Conservation (phyloP, 2,888 invertebrate species). For the Stenotaenia linearis region DNA sequence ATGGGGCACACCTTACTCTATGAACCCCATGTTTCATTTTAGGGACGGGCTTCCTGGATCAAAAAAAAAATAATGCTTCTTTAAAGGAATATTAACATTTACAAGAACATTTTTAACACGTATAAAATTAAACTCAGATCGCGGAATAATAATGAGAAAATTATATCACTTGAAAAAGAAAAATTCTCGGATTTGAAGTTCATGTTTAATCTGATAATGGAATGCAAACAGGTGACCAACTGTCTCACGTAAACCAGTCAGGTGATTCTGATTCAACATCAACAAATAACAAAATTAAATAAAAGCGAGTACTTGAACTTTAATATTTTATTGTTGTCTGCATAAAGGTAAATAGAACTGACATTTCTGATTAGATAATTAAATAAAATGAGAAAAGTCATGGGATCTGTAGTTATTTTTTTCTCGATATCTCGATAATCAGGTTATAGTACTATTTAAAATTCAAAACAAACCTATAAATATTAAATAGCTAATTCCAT, state of each 20-base stretch:
- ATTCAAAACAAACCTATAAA: no score
- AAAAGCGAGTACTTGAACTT: not conserved
- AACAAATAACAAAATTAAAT: not conserved
- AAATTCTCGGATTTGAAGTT: no score
- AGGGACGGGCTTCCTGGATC: not conserved
- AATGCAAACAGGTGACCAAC: not conserved
- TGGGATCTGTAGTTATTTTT: no score
- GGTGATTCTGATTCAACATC: not conserved
- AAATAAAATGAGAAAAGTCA: no score
- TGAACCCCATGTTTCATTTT: slow-evolving; percentile 13
- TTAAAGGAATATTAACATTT: not conserved
- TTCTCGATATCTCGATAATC: no score
- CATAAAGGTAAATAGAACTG: not conserved
- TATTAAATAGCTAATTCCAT: not conserved
- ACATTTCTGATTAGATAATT: not conserved
- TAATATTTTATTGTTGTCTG: not conserved
- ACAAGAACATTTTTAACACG: not conserved
- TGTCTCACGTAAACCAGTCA: not conserved
- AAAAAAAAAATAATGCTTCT: not conserved
- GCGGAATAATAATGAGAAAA: not conserved
- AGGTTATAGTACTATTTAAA: no score
- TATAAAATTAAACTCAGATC: not conserved
- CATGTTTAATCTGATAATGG: not conserved
- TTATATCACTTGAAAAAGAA: not conserved
- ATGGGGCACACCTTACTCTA: not conserved